Conservation (phyloP, 1,140 invertebrate genomes). For the Drosophila guanche region DNA sequence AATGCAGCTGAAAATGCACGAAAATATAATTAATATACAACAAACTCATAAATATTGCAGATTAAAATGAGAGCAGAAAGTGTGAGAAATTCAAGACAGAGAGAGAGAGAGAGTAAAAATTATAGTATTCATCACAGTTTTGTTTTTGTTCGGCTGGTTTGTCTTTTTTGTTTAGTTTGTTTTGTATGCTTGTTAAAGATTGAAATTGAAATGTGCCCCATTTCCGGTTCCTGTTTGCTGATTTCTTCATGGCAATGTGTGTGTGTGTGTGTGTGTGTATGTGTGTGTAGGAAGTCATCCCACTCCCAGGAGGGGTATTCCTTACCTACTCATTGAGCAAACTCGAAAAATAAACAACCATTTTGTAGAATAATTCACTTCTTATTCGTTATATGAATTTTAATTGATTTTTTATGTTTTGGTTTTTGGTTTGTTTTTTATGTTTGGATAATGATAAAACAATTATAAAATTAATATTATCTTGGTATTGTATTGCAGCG, state of each 20-base stretch:
- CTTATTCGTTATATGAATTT: constrained; percentile 62
- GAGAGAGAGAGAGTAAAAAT: constrained; percentile 28
- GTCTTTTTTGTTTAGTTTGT: constrained; percentile 19
- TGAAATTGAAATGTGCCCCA: constrained; percentile 23
- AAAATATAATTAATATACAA: constrained; percentile 12
- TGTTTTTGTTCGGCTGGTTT: constrained; percentile 58
- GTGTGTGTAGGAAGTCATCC: not conserved
- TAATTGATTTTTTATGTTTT: constrained; percentile 44
- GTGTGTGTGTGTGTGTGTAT: constrained; percentile 6
- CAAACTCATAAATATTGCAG: not conserved
- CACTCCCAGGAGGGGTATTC: not conserved
- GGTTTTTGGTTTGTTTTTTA: constrained; percentile 18
- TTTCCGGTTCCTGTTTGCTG: constrained; percentile 35
- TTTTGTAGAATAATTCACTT: constrained; percentile 43
- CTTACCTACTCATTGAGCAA: constrained; percentile 21
- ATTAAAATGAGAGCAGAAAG: constrained; percentile 6
- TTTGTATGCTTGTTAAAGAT: constrained; percentile 4
- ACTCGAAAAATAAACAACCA: constrained; percentile 69
- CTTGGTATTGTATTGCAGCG: constrained; percentile 37
- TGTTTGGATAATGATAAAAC: constrained; percentile 44
- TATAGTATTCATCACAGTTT: constrained; percentile 76
- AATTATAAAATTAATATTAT: constrained; percentile 52
- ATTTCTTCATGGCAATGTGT: constrained; percentile 59
- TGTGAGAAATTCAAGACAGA: constrained; percentile 16
- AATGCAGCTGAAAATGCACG: constrained; percentile 20